These are phyloP conservation scores for Periplaneta americana DNA, from an alignment of 1,140 invertebrate species.

Conservation along the genomic window DNA sequence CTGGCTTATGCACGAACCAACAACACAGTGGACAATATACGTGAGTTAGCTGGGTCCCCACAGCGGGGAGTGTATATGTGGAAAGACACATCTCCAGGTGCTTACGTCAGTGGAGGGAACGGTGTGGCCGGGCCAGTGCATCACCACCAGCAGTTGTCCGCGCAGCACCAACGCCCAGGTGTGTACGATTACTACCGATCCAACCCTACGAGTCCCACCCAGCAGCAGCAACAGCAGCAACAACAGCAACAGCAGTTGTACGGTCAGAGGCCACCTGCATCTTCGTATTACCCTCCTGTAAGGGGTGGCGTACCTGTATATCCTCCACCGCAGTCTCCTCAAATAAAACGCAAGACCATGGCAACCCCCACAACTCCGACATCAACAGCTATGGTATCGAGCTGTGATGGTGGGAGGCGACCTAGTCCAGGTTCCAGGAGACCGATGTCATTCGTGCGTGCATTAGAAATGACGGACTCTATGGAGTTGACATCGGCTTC, in stretches of 20 bases:
- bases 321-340: conserved; percentile 56
- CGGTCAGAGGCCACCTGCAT: conserved; percentile 21
- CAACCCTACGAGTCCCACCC: conserved; percentile 71
- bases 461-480: conserved; percentile 83
- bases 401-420: conserved; percentile 29
- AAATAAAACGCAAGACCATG: conserved; percentile 54
- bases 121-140: conserved; percentile 25
- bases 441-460: conserved; percentile 89
- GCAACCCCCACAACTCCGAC: conserved; percentile 39
- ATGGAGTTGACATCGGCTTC: conserved; percentile 56
- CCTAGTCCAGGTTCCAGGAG: conserved; percentile 42
- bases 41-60: conserved; percentile 77
- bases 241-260: conserved; percentile 27
- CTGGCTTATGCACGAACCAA: conserved; percentile 42
- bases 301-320: conserved; percentile 61
- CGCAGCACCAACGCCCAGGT: conserved; percentile 21
- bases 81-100: conserved; percentile 64
- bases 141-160: conserved; percentile 27
- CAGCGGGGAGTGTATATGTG: conserved; percentile 78
- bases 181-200: conserved; percentile 52
- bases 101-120: conserved; percentile 32
- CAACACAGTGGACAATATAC: conserved; percentile 52
- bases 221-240: conserved; percentile 44
- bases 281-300: conserved; percentile 54
- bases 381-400: conserved; percentile 13